Evolutionary conservation across 2,888 invertebrate species (phyloP), one percentile per base, ranked within the genome.

Genomic region (Drosophila acutilabella): DNA sequence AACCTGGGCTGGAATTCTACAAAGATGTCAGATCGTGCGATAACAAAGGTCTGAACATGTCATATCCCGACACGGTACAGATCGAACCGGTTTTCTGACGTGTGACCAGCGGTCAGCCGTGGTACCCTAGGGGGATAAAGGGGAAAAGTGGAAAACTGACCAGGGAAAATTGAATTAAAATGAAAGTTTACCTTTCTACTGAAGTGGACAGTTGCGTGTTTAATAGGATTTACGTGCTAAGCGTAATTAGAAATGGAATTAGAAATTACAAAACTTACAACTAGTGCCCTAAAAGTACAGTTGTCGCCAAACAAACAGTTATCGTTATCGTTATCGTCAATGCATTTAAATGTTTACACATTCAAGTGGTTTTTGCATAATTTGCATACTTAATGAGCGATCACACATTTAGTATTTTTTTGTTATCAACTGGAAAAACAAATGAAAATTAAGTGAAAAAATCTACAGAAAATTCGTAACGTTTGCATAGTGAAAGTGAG

Each of bases 371-470:
- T 88, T 82, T 70, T 70, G 56, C 59, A 76, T 87, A 79, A 86
- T 86, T 86, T 77, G 69, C 85, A 86, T 86, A 78, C 75, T 80
- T 80, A 86, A 86, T 86, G 80, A 89, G 81, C 16, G 16, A 56
- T 74, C 64, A 51, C 69, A 57, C 66, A 59, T 75, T 60, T 52
- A 11, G 8, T 3, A 16, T 18, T 61, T 60, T 72, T 62, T 36
- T 81, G 76, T 88, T 74, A 83, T 88, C 82, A 77, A 51, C 71
- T 74, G 47, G 65, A 69, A 88, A 88, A 89, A 87, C 85, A 85
- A 85, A 89, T 89, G 87, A 72, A 87, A 86, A 86, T 89, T 84
- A 84, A 74, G 72, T 89, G 88, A 77, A 87, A 88, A 89, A 83
- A 74, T 72, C 45, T 42, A 65, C 59, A 44, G 67, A 81, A 86